Evolutionary conservation across 2,888 invertebrate species (phyloP).

Genomic region (Noctua janthe): DNA sequence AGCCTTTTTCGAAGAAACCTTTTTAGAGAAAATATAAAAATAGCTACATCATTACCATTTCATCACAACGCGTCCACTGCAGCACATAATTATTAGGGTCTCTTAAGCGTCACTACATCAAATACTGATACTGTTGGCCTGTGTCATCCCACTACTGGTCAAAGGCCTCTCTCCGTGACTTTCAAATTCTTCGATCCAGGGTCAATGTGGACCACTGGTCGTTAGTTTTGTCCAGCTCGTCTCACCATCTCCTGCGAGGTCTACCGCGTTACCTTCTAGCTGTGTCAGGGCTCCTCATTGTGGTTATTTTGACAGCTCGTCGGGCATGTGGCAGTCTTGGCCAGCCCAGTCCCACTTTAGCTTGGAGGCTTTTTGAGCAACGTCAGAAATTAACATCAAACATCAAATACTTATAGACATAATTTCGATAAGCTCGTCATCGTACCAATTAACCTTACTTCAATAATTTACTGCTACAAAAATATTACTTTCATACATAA

Average conservation of each 20-base stretch:
- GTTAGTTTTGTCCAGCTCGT: no score
- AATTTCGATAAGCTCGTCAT: background rate
- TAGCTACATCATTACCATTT: background rate
- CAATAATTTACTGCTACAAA: background rate
- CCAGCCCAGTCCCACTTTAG: no score
- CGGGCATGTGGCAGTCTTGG: no score
- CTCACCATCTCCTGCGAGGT: no score
- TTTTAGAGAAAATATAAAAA: background rate
- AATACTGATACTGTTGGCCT: background rate
- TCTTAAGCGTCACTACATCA: background rate
- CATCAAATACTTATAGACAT: background rate
- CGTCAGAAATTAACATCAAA: background rate
- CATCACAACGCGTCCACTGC: background rate
- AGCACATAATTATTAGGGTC: background rate
- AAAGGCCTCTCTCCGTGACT: no score
- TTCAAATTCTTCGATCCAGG: no score
- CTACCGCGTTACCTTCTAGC: no score
- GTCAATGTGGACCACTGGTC: no score
- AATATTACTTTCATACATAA: constrained; percentile 9
- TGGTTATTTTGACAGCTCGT: no score
- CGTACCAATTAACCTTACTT: constrained; percentile 31
- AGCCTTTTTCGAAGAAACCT: background rate
- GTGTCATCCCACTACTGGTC: no score
- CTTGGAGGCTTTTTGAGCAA: no score
- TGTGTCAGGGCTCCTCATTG: no score